A percentile compares a stretch with the other conserved stretches of the same genome.
These are phyloP conservation scores for Phylloscopus whistleri DNA, from an alignment of 2,113 vertebrate genomes.

Conservation along the genomic window DNA sequence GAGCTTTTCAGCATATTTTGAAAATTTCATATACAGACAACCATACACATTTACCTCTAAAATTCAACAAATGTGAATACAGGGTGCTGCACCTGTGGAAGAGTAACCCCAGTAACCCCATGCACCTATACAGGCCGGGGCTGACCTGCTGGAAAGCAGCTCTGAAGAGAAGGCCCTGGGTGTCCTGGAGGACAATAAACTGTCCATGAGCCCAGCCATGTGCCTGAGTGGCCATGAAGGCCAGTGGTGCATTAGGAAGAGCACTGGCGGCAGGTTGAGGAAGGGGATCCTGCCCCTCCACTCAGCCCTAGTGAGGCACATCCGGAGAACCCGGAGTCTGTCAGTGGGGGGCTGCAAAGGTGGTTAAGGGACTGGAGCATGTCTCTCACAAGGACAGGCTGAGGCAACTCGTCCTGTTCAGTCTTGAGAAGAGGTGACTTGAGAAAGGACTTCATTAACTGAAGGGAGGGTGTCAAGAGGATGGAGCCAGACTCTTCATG, in stretches of 20 bases:
- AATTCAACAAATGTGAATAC: neutral
- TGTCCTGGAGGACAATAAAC: neutral
- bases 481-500: neutral
- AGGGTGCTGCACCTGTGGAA: neutral
- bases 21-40: neutral
- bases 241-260: no score
- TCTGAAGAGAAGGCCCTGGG: neutral
- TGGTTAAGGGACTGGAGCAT: neutral
- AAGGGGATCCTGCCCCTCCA: neutral
- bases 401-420: neutral
- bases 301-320: no score
- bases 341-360: fast-evolving
- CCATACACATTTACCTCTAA: neutral
- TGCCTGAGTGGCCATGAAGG: neutral
- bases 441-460: neutral
- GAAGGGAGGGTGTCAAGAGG: neutral
- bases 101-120: no score
- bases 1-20: neutral
- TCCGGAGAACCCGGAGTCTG: neutral
- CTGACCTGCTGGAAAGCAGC: neutral
- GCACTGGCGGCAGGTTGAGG: fast-evolving
- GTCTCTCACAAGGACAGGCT: neutral
- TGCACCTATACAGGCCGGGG: neutral
- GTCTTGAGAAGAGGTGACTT: neutral
- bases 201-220: neutral